These are phyloP conservation scores for Pissodes strobi DNA, from an alignment of 1,140 invertebrate genomes.

Conservation along the genomic window DNA sequence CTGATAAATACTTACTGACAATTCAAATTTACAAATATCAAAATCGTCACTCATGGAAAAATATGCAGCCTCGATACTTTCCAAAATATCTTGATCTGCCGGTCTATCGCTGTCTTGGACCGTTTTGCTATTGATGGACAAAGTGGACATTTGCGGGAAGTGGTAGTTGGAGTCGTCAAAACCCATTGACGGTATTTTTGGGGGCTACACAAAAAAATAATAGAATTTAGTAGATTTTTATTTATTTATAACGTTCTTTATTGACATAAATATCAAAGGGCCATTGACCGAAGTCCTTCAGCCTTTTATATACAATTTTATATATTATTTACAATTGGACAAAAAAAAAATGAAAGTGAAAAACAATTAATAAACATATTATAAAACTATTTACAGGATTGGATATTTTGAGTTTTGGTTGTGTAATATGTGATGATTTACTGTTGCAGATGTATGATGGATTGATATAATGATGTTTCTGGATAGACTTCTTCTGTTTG, in stretches of 20 bases:
- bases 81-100: conserved; percentile 75
- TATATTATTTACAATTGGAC: too few species aligned
- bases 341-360: too few species aligned
- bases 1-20: conserved; percentile 59
- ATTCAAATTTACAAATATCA: conserved; percentile 70
- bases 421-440: too few species aligned
- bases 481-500: background rate
- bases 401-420: too few species aligned
- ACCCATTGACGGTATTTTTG: conserved; percentile 62
- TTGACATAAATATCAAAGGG: too few species aligned
- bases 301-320: too few species aligned
- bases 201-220: conserved; percentile 49
- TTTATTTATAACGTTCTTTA: too few species aligned
- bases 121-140: conserved; percentile 53
- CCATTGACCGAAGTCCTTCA: too few species aligned
- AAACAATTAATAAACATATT: too few species aligned
- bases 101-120: conserved; percentile 58
- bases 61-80: conserved; percentile 72
- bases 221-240: background rate
- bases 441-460: too few species aligned
- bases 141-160: conserved; percentile 46
- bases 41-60: conserved; percentile 64
- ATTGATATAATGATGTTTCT: too few species aligned
- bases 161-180: conserved; percentile 59
- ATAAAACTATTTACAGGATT: too few species aligned